A percentile compares a stretch with the other conserved stretches of the same genome.
phyloP scores from a whole-genome alignment of 2,888 invertebrate species.

The Drosophila gaucha region DNA sequence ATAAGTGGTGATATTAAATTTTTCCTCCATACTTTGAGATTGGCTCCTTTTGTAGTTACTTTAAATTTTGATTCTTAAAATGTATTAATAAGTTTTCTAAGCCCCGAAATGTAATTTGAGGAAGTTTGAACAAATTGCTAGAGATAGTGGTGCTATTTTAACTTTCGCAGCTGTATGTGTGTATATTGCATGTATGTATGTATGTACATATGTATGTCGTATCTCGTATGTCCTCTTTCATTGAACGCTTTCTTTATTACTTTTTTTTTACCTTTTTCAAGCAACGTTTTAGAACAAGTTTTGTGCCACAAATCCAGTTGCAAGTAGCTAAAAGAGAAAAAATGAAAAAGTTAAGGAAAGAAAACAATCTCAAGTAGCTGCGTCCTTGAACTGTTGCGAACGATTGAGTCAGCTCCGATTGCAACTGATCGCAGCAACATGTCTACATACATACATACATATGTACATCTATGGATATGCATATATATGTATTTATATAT shows the following conservation, averaged over 20 bases:
- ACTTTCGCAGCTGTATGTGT: too few species aligned
- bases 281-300: neutral
- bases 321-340: neutral
- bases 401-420: slow-evolving; percentile 13
- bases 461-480: neutral
- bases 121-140: too few species aligned
- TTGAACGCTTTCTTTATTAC: neutral
- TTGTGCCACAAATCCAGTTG: slow-evolving; percentile 1
- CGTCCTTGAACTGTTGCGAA: slow-evolving; percentile 12
- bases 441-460: too few species aligned
- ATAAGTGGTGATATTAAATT: too few species aligned
- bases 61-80: too few species aligned
- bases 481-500: too few species aligned
- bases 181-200: neutral
- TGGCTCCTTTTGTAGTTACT: too few species aligned
- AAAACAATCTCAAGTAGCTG: slow-evolving; percentile 2
- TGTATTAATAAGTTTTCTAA: too few species aligned
- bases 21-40: too few species aligned
- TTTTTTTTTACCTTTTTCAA: too few species aligned
- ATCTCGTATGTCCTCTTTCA: neutral
- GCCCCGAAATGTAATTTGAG: too few species aligned
- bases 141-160: too few species aligned
- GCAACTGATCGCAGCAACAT: slow-evolving; percentile 5
- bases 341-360: neutral
- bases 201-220: neutral